These are phyloP conservation scores for Ectemnius lituratus DNA, from an alignment of 2,888 invertebrate species.

Conservation along the genomic window DNA sequence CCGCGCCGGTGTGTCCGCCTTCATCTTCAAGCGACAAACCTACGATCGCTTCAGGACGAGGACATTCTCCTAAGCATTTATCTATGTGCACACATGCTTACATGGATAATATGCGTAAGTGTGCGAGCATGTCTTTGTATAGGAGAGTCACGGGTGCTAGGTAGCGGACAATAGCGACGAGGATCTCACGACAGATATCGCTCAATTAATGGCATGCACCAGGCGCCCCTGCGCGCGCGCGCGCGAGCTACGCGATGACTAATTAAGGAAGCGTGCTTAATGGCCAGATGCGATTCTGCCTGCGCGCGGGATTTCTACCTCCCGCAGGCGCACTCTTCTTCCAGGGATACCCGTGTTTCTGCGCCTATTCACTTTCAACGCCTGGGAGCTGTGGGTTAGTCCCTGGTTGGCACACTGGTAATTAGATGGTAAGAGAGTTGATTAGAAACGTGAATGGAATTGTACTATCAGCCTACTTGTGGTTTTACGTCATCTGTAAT, in stretches of 20 bases:
- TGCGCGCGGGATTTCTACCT: too few relatives aligned
- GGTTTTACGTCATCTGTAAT: too few relatives aligned
- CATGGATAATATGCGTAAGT: not conserved
- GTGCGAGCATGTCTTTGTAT: not conserved
- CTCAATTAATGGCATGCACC: constrained; percentile 16
- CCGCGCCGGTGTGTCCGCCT: constrained; percentile 15
- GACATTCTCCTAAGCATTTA: constrained; percentile 6
- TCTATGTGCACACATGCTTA: too few relatives aligned
- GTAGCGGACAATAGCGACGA: constrained; percentile 3
- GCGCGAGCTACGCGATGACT: not conserved
- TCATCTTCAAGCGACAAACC: constrained; percentile 40
- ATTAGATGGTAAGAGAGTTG: not conserved
- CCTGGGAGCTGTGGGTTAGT: constrained; percentile 9
- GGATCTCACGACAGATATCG: constrained; percentile 22
- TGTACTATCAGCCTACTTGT: too few relatives aligned
- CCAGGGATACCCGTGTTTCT: too few relatives aligned
- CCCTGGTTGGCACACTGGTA: not conserved
- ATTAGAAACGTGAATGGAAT: too few relatives aligned
- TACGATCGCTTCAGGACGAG: constrained; percentile 5
- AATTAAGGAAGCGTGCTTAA: constrained; percentile 2
- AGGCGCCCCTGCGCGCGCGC: constrained; percentile 10
- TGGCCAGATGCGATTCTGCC: not conserved
- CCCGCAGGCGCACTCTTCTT: too few relatives aligned
- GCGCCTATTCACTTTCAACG: not conserved
- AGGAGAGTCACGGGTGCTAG: not conserved